Evolutionary conservation across 2,797 vertebrate species (phyloP).

Genomic region (Champsocephalus esox): DNA sequence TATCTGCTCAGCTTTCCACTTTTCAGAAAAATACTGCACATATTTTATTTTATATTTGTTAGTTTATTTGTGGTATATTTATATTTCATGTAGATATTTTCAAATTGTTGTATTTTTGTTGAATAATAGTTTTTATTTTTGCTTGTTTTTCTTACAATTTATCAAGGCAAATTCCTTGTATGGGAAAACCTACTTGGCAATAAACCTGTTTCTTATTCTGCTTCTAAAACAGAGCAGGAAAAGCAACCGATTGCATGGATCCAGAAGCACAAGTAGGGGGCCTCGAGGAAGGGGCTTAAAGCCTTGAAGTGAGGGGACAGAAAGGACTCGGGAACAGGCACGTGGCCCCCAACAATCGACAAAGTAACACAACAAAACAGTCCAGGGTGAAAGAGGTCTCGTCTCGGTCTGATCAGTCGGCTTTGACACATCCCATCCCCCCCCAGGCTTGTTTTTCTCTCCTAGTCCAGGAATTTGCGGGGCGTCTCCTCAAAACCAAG

Average conservation of each 20-base stretch:
- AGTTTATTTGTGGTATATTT: too few relatives aligned
- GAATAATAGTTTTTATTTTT: too few relatives aligned
- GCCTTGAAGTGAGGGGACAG: background rate
- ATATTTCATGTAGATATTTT: too few relatives aligned
- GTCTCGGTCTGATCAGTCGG: slow-evolving; percentile 28
- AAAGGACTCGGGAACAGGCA: slow-evolving; percentile 21
- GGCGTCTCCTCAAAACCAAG: slow-evolving; percentile 61
- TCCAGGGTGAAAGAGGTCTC: background rate
- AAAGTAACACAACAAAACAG: slow-evolving; percentile 17
- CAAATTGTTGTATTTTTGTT: too few relatives aligned
- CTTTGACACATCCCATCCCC: slow-evolving; percentile 52
- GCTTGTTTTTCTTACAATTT: too few relatives aligned
- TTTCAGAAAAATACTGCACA: too few relatives aligned
- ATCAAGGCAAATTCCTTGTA: too few relatives aligned
- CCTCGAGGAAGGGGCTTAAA: slow-evolving; percentile 16
- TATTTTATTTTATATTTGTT: too few relatives aligned
- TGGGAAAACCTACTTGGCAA: too few relatives aligned
- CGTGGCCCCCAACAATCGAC: slow-evolving; percentile 2
- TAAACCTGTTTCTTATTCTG: too few relatives aligned
- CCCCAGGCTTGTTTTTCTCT: slow-evolving; percentile 60
- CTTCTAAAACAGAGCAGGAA: slow-evolving; percentile 19
- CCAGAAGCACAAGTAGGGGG: slow-evolving; percentile 25
- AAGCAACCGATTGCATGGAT: background rate
- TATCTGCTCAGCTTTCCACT: too few relatives aligned
- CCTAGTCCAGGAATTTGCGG: slow-evolving; percentile 49